Percentiles rank a stretch among this genome's conserved stretches.
phyloP scores from a whole-genome alignment of 2,888 invertebrate genomes.

The Thereva unica region DNA sequence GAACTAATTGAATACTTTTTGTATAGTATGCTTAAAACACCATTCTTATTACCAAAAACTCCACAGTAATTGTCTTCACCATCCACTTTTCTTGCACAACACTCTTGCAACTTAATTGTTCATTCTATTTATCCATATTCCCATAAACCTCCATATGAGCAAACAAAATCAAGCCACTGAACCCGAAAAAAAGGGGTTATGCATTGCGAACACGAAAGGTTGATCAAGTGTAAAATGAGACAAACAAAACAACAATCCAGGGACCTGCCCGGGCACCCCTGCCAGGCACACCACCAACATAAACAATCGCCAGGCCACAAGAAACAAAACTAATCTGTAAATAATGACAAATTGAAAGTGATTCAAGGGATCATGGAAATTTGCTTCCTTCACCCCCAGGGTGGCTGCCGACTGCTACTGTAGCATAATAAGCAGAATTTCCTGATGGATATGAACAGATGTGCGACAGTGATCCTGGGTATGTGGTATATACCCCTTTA shows the following conservation, averaged over 20 bases:
- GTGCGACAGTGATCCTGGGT: background rate
- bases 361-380: constrained; percentile 25
- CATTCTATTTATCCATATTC: background rate
- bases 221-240: constrained; percentile 40
- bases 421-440: constrained; percentile 20
- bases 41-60: no score
- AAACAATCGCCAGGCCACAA: constrained; percentile 12
- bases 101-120: no score
- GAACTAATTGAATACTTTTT: no score
- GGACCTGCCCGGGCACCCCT: constrained; percentile 13
- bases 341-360: constrained; percentile 42
- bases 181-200: no score
- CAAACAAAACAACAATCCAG: constrained; percentile 26
- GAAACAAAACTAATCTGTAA: constrained; percentile 42
- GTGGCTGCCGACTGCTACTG: background rate
- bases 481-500: constrained; percentile 20
- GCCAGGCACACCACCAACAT: constrained; percentile 11
- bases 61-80: no score
- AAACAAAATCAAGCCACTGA: background rate
- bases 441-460: constrained; percentile 25
- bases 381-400: constrained; percentile 21
- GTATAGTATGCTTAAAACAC: no score
- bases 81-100: no score
- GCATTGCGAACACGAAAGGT: background rate
- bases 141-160: constrained; percentile 8